phyloP scores from a whole-genome alignment of 2,113 vertebrate genomes.

The Gymnocephalus cernua region DNA sequence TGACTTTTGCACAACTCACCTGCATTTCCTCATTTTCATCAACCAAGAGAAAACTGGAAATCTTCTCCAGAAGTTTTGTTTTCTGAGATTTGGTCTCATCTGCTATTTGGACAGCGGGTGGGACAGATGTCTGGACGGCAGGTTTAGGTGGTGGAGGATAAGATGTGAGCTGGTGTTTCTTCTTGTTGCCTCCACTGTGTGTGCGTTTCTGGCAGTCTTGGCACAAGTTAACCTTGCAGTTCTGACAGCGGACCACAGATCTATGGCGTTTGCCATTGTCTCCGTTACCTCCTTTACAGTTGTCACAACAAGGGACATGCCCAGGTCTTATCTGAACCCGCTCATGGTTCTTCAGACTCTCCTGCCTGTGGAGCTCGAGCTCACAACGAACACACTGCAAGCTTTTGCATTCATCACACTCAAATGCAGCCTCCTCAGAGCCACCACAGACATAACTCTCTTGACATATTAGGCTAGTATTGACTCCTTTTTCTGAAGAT shows the following conservation, averaged over 20 bases:
- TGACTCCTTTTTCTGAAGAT: constrained; percentile 88
- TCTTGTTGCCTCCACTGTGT: constrained; percentile 91
- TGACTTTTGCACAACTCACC: constrained; percentile 77
- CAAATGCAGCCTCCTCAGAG: constrained; percentile 90
- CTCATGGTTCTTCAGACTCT: constrained; percentile 87
- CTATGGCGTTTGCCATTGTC: constrained; percentile 81
- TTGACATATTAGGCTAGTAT: constrained; percentile 90
- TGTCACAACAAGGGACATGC: constrained; percentile 91
- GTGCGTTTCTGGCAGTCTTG: constrained; percentile 94
- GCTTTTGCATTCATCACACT: constrained; percentile 92
- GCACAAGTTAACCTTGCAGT: constrained; percentile 93
- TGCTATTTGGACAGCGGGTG: constrained; percentile 69
- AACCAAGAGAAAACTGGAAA: constrained; percentile 95
- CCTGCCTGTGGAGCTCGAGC: constrained; percentile 89
- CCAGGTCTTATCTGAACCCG: constrained; percentile 88
- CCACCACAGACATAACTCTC: constrained; percentile 94
- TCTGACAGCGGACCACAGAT: constrained; percentile 91
- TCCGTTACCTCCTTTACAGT: constrained; percentile 88
- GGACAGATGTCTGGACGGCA: constrained; percentile 42
- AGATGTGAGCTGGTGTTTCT: constrained; percentile 89
- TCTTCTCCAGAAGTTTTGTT: constrained; percentile 89
- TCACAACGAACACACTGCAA: constrained; percentile 92
- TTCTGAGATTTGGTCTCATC: constrained; percentile 84
- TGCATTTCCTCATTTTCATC: constrained; percentile 98
- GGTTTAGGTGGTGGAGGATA: constrained; percentile 85